phyloP scores from a whole-genome alignment of 2,797 vertebrate genomes.

The Cuculus canorus region DNA sequence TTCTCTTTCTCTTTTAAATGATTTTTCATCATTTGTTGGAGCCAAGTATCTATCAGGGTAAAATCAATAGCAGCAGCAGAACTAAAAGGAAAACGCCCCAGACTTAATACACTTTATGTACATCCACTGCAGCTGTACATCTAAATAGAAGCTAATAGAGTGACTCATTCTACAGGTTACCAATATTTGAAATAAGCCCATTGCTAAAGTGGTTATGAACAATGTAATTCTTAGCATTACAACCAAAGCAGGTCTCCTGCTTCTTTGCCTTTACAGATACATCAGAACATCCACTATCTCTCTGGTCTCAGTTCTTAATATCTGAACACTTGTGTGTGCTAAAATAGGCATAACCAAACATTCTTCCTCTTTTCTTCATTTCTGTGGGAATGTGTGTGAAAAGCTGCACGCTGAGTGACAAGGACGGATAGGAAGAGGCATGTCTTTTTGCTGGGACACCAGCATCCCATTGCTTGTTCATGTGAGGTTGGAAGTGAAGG shows the following conservation, averaged over 20 bases:
- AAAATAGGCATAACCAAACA: not conserved
- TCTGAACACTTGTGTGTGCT: not conserved
- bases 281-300: not conserved
- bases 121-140: conserved; percentile 11
- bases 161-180: conserved; percentile 26
- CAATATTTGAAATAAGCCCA: not conserved
- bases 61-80: conserved; percentile 55
- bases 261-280: not conserved
- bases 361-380: not conserved
- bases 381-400: not conserved
- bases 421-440: not conserved
- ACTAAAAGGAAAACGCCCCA: conserved; percentile 60
- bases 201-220: not conserved
- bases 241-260: not conserved
- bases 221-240: not conserved
- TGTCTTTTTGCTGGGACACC: not conserved
- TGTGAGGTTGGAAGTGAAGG: not conserved
- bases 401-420: not conserved
- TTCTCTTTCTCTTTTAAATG: conserved; percentile 32
- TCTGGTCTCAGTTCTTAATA: not conserved
- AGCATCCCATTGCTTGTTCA: not conserved
- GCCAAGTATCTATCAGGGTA: conserved; percentile 43
- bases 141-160: conserved; percentile 43
- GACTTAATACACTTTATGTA: conserved; percentile 39
- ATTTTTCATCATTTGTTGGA: conserved; percentile 21